A percentile compares a stretch with the other conserved stretches of the same genome.
Conservation (phyloP, 2,113 vertebrate genomes). For the Plectropomus leopardus region DNA sequence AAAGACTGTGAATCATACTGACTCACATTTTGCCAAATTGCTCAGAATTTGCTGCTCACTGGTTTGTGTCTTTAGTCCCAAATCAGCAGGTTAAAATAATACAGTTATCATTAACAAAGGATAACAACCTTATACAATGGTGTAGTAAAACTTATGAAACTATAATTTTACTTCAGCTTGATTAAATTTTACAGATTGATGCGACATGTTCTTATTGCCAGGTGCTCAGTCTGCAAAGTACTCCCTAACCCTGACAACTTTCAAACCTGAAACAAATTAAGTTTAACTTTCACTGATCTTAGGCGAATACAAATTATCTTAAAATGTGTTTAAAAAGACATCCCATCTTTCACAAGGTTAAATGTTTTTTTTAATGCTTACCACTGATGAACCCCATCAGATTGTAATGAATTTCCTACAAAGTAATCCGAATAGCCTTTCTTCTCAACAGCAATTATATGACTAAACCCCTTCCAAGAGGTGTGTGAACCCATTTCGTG, state of each 20-base stretch:
- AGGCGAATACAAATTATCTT: conserved; percentile 51
- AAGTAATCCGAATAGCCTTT: conserved; percentile 62
- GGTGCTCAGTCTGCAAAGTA: conserved; percentile 11
- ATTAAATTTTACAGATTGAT: conserved; percentile 41
- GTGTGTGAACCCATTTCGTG: conserved; percentile 74
- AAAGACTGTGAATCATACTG: conserved; percentile 2
- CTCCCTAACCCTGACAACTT: conserved; percentile 38
- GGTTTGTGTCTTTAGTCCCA: conserved; percentile 22
- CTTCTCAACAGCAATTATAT: conserved; percentile 72
- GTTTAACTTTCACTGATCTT: conserved; percentile 33
- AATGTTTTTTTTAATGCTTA: conserved; percentile 55
- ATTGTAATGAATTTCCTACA: conserved; percentile 67
- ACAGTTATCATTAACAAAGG: conserved; percentile 7
- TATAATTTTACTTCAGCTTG: conserved; percentile 20
- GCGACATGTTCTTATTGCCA: conserved; percentile 14
- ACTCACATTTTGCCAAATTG: conserved; percentile 8
- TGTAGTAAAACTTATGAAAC: conserved; percentile 24
- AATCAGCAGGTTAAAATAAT: conserved; percentile 1
- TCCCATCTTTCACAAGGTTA: conserved; percentile 67
- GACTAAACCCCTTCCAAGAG: conserved; percentile 65
- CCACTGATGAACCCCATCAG: conserved; percentile 52
- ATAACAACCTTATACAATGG: not conserved
- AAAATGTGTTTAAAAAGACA: conserved; percentile 50
- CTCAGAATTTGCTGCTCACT: not conserved
- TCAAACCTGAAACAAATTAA: conserved; percentile 43